phyloP scores from a whole-genome alignment of 2,797 vertebrate genomes.

The Chelidonichthys spinosus region DNA sequence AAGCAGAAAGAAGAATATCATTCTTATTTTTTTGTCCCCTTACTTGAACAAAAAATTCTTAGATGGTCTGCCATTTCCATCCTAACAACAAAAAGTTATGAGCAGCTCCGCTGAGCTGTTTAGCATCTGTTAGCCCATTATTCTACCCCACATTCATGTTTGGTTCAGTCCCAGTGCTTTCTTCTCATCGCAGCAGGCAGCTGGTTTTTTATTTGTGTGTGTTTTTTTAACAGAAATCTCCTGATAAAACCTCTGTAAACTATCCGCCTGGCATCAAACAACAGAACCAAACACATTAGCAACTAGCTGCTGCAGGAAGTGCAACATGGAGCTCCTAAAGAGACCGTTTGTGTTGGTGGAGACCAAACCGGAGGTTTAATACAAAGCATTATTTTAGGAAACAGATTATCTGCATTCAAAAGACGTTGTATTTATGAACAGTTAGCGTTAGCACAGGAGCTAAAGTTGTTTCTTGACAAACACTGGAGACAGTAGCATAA shows the following conservation, averaged over 20 bases:
- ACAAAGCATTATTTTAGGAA: background rate
- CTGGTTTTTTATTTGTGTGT: background rate
- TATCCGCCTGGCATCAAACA: background rate
- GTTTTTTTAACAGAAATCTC: background rate
- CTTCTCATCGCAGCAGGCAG: background rate
- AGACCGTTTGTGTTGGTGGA: too few relatives aligned
- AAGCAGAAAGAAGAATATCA: too few relatives aligned
- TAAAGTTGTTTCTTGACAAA: background rate
- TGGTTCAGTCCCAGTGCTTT: too few relatives aligned
- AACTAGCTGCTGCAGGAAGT: background rate
- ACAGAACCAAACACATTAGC: background rate
- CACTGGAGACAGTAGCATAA: too few relatives aligned
- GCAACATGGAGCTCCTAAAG: background rate
- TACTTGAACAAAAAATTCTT: too few relatives aligned
- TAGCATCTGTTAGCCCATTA: background rate
- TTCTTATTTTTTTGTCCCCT: too few relatives aligned
- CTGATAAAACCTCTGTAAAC: background rate
- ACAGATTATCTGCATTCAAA: background rate
- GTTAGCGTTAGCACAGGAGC: background rate
- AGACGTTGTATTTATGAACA: background rate
- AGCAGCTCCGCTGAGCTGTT: background rate
- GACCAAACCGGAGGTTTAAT: too few relatives aligned
- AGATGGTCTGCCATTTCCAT: too few relatives aligned
- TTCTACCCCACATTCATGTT: background rate
- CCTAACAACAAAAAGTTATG: too few relatives aligned